Percentiles rank a stretch among this genome's conserved stretches.
Evolutionary conservation across 1,140 invertebrate genomes (phyloP).

Genomic region (Asobara japonica): DNA sequence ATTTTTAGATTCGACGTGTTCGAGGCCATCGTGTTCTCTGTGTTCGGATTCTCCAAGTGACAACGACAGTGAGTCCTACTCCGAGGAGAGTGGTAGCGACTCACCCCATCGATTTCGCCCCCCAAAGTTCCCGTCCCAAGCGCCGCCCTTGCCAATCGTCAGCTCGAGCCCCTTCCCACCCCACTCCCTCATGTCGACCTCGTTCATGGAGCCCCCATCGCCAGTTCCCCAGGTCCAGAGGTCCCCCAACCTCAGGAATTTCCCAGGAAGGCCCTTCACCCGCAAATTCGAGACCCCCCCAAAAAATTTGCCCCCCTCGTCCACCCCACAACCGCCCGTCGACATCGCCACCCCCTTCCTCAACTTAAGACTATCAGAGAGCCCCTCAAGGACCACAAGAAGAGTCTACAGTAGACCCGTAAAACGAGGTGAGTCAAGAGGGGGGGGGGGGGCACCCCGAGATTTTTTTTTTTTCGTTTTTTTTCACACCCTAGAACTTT

Average conservation of each 20-base stretch:
- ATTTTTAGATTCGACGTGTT: constrained; percentile 72
- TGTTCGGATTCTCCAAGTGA: constrained; percentile 66
- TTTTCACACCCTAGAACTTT: too few species aligned
- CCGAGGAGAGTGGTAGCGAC: constrained; percentile 57
- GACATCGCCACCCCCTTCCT: too few species aligned
- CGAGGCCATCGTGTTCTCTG: constrained; percentile 68
- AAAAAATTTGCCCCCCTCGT: too few species aligned
- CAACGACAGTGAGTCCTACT: constrained; percentile 60
- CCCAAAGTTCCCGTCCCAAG: constrained; percentile 51
- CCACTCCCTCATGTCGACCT: background rate
- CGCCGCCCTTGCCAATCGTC: constrained; percentile 55
- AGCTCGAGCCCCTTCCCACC: background rate
- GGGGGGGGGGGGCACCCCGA: too few species aligned
- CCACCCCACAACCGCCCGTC: background rate
- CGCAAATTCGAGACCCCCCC: too few species aligned
- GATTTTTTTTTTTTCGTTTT: too few species aligned
- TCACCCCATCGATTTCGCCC: constrained; percentile 48
- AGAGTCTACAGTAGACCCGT: too few species aligned
- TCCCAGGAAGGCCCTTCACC: background rate
- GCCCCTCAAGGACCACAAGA: too few species aligned
- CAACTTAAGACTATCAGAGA: too few species aligned
- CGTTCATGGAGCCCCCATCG: background rate
- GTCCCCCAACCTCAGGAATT: background rate
- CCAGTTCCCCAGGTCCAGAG: too few species aligned
- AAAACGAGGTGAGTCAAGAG: too few species aligned